phyloP scores from a whole-genome alignment of 2,797 vertebrate species.

The Orientallactaga sibirica region DNA sequence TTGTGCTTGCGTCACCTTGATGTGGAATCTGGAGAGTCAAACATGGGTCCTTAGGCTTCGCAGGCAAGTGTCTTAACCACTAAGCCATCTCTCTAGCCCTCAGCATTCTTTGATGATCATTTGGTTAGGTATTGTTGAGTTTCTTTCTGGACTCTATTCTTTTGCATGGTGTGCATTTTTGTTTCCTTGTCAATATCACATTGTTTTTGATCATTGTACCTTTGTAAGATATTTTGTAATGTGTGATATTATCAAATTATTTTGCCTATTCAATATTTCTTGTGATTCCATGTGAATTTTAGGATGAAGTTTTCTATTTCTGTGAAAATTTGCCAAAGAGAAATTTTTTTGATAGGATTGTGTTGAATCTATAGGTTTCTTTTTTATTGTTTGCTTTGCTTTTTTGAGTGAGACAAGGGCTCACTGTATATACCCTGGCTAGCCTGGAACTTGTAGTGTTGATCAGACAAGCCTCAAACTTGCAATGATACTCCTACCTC shows the following conservation, averaged over 20 bases:
- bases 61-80: too few relatives aligned
- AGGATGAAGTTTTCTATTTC: conserved; percentile 31
- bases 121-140: not conserved
- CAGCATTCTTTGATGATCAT: conserved; percentile 26
- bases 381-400: not conserved
- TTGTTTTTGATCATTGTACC: not conserved
- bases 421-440: too few relatives aligned
- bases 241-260: conserved; percentile 21
- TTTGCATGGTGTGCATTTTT: not conserved
- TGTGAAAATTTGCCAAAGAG: not conserved
- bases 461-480: too few relatives aligned
- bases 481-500: too few relatives aligned
- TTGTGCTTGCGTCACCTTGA: too few relatives aligned
- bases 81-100: not conserved
- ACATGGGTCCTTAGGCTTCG: too few relatives aligned
- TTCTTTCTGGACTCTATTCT: conserved; percentile 51
- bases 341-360: conserved; percentile 28
- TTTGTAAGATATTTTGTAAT: conserved; percentile 21
- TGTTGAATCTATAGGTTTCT: conserved; percentile 25
- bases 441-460: too few relatives aligned
- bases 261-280: not conserved
- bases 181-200: not conserved
- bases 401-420: too few relatives aligned
- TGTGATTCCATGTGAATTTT: conserved; percentile 25
- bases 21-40: too few relatives aligned